Conservation (phyloP, 2,888 invertebrate genomes). For the Mermis nigrescens region DNA sequence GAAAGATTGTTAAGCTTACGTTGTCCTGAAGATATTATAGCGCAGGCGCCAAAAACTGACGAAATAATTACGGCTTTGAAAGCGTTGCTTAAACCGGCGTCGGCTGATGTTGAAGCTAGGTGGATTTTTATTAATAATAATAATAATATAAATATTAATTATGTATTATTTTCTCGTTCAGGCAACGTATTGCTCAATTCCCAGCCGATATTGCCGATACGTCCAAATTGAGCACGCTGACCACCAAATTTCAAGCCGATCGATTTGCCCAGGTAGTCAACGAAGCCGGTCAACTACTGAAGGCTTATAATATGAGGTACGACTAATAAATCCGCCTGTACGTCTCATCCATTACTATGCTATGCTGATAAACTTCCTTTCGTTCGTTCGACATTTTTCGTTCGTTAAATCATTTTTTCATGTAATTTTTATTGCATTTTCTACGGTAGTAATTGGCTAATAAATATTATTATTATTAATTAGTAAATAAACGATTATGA, state of each 20-base stretch:
- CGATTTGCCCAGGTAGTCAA: slow-evolving; percentile 3
- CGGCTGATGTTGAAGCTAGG: slow-evolving; percentile 21
- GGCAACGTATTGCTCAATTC: slow-evolving; percentile 7
- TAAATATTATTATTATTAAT: no score
- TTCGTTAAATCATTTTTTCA: no score
- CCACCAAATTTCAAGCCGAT: slow-evolving; percentile 1
- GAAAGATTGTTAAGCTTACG: background rate
- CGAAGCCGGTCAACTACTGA: background rate
- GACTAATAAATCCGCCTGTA: no score
- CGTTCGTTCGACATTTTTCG: no score
- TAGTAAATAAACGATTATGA: no score
- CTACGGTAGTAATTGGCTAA: no score
- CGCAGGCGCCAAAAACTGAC: slow-evolving; percentile 13
- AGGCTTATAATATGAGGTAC: background rate
- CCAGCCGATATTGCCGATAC: slow-evolving; percentile 10
- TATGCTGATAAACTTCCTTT: no score
- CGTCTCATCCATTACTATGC: no score
- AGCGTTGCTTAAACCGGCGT: slow-evolving; percentile 23
- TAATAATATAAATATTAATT: background rate
- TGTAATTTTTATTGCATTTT: no score
- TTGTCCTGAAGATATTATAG: background rate
- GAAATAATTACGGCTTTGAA: slow-evolving; percentile 19
- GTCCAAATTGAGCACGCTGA: background rate
- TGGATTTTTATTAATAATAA: background rate
- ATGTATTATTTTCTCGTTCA: no score